phyloP scores from a whole-genome alignment of 2,113 vertebrate genomes.

The Peucedramus taeniatus region DNA sequence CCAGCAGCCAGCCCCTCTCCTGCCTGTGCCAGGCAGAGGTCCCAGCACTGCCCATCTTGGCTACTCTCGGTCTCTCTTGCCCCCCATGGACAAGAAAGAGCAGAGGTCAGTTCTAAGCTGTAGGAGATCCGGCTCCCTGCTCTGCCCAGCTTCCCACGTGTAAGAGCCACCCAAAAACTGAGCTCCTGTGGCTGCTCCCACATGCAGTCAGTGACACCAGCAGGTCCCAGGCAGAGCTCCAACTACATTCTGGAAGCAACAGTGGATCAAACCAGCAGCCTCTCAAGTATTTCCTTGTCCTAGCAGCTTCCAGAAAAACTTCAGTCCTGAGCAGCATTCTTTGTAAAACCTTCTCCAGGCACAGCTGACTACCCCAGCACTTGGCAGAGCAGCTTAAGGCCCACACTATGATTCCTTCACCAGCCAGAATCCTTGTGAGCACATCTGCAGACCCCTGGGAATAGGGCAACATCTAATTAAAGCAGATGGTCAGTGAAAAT shows the following conservation, averaged over 20 bases:
- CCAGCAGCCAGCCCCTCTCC: background rate
- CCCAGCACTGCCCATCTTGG: background rate
- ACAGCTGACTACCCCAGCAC: background rate
- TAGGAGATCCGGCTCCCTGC: background rate
- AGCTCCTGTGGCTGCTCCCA: background rate
- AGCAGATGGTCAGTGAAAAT: background rate
- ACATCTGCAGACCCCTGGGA: background rate
- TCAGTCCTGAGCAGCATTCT: background rate
- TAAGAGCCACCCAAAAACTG: background rate
- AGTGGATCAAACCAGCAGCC: background rate
- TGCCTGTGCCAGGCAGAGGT: background rate
- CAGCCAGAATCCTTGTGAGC: background rate
- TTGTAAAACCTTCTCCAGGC: background rate
- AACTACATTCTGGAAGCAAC: background rate
- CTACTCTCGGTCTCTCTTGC: fast-evolving
- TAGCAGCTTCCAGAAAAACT: background rate
- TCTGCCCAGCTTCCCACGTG: background rate
- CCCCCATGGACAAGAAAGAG: fast-evolving
- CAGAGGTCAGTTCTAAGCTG: background rate
- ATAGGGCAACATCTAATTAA: background rate
- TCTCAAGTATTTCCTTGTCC: background rate
- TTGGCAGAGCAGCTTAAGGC: background rate
- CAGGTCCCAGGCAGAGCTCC: background rate
- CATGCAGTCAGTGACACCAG: background rate
- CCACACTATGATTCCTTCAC: background rate